A percentile compares a stretch with the other conserved stretches of the same genome.
Conservation (phyloP, 2,888 invertebrate species). For the Lithophane socia region DNA sequence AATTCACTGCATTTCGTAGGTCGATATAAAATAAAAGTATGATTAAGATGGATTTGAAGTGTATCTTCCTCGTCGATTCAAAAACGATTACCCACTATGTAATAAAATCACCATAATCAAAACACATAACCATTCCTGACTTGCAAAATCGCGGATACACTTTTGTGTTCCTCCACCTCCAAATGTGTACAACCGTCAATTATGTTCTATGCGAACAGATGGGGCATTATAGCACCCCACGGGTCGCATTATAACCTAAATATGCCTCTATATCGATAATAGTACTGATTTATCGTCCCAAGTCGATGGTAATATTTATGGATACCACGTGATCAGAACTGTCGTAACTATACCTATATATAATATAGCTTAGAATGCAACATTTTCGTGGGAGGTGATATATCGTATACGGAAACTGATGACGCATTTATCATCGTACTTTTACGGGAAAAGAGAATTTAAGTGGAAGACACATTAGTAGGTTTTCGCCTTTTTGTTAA, state of each 20-base stretch:
- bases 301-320: constrained; percentile 68
- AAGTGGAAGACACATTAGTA: constrained; percentile 41
- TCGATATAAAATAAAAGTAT: background rate
- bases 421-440: constrained; percentile 29
- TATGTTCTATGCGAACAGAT: constrained; percentile 52
- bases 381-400: constrained; percentile 50
- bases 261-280: constrained; percentile 64
- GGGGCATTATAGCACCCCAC: constrained; percentile 59
- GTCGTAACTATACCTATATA: constrained; percentile 23
- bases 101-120: background rate
- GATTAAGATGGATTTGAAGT: background rate
- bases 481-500: constrained; percentile 29
- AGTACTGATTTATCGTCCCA: constrained; percentile 68
- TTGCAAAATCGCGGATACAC: constrained; percentile 19
- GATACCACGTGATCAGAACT: constrained; percentile 62
- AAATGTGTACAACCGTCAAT: constrained; percentile 45
- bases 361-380: constrained; percentile 34
- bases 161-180: constrained; percentile 14
- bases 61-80: background rate
- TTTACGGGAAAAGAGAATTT: constrained; percentile 23
- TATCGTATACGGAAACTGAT: constrained; percentile 42
- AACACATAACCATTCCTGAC: background rate
- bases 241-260: constrained; percentile 66
- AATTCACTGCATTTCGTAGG: background rate
- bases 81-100: background rate